A percentile compares a stretch with the other conserved stretches of the same genome.
These are phyloP conservation scores for Tetramorium parvispinum DNA, from an alignment of 1,140 invertebrate genomes.

Conservation along the genomic window DNA sequence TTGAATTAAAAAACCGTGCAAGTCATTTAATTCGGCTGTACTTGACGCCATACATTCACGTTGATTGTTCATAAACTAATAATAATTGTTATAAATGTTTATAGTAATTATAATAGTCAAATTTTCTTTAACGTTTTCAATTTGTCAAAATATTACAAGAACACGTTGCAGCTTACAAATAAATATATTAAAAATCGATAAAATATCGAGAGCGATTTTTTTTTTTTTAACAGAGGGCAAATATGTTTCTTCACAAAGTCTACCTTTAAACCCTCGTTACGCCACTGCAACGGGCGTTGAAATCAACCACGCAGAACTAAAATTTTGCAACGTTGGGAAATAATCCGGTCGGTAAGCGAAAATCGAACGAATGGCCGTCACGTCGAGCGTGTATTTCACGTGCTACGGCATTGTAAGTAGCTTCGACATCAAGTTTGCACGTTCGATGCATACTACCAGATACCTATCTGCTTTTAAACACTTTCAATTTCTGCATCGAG, in stretches of 20 bases:
- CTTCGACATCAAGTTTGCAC: constrained; percentile 52
- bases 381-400: constrained; percentile 59
- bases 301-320: constrained; percentile 19
- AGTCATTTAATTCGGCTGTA: not conserved
- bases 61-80: not conserved
- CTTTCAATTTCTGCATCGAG: constrained; percentile 71
- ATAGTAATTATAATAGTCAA: not conserved
- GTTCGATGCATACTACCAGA: constrained; percentile 54
- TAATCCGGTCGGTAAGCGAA: constrained; percentile 62
- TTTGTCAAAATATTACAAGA: not conserved
- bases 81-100: not conserved
- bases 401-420: constrained; percentile 60
- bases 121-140: not conserved
- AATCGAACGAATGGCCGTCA: constrained; percentile 58
- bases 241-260: constrained; percentile 28
- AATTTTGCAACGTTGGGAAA: constrained; percentile 62
- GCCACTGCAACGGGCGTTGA: constrained; percentile 37
- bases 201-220: not conserved
- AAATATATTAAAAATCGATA: not conserved
- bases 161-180: not conserved
- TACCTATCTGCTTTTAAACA: constrained; percentile 66
- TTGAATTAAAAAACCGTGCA: not conserved
- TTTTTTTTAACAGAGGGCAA: not conserved
- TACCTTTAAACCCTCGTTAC: constrained; percentile 59
- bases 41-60: not conserved